A percentile compares a stretch with the other conserved stretches of the same genome.
phyloP scores from a whole-genome alignment of 2,113 vertebrate genomes.

The Cettia cetti region DNA sequence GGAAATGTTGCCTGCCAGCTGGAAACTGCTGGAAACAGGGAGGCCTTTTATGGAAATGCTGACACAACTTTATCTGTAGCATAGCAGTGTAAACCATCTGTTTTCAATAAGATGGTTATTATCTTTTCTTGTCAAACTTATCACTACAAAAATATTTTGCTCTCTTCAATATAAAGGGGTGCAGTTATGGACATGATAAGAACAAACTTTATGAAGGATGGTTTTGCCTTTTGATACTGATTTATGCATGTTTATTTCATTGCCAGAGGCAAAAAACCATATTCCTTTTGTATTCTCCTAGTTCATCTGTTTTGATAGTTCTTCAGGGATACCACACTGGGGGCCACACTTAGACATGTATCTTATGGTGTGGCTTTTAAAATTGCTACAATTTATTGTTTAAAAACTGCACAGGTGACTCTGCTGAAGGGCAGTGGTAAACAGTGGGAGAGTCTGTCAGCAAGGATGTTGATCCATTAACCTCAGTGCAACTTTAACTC shows the following conservation, averaged over 20 bases:
- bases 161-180: background rate
- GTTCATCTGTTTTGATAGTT: background rate
- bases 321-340: background rate
- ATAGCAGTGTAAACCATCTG: conserved; percentile 34
- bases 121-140: conserved; percentile 61
- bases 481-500: background rate
- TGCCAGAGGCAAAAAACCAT: background rate
- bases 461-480: accelerated
- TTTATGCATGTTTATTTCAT: background rate
- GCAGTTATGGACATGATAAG: background rate
- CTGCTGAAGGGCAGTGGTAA: background rate
- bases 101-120: conserved; percentile 60
- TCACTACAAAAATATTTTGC: conserved; percentile 34
- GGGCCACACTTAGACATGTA: background rate
- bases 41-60: conserved; percentile 28
- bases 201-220: background rate
- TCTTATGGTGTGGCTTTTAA: background rate
- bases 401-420: background rate
- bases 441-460: background rate
- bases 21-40: background rate
- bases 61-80: conserved; percentile 34
- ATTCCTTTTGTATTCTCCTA: background rate
- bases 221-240: background rate
- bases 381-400: background rate
- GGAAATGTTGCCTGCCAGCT: conserved; percentile 2